phyloP scores from a whole-genome alignment of 2,113 vertebrate genomes.

The Heterotis niloticus region DNA sequence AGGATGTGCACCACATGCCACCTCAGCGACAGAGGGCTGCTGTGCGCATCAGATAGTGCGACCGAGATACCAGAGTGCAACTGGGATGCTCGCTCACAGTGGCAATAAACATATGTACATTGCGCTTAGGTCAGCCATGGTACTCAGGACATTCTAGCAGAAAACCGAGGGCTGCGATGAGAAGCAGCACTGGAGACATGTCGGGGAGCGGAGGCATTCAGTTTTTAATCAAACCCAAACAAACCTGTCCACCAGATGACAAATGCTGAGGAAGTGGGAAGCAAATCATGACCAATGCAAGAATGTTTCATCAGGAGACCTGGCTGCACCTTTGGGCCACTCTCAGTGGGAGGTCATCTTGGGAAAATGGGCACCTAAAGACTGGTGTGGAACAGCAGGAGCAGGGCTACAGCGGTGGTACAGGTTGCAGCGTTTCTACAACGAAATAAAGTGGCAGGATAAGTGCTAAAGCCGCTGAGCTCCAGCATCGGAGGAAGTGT shows the following conservation, averaged over 20 bases:
- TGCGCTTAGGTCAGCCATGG: background rate
- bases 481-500: too few relatives aligned
- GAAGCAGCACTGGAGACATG: background rate
- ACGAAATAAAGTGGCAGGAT: too few relatives aligned
- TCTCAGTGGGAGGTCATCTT: background rate
- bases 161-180: background rate
- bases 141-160: background rate
- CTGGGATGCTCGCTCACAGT: background rate
- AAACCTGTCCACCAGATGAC: too few relatives aligned
- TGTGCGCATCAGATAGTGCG: constrained; percentile 10
- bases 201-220: too few relatives aligned
- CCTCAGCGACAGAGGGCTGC: background rate
- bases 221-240: constrained; percentile 7
- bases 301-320: too few relatives aligned
- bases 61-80: background rate
- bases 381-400: too few relatives aligned
- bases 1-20: background rate
- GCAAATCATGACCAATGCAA: too few relatives aligned
- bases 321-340: background rate
- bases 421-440: too few relatives aligned
- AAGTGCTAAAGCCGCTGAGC: too few relatives aligned
- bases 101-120: too few relatives aligned
- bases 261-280: too few relatives aligned
- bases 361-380: background rate
- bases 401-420: too few relatives aligned